Evolutionary conservation across 2,113 vertebrate species (phyloP), one percentile per base, ranked within the genome.

Genomic region (Bos javanicus): DNA sequence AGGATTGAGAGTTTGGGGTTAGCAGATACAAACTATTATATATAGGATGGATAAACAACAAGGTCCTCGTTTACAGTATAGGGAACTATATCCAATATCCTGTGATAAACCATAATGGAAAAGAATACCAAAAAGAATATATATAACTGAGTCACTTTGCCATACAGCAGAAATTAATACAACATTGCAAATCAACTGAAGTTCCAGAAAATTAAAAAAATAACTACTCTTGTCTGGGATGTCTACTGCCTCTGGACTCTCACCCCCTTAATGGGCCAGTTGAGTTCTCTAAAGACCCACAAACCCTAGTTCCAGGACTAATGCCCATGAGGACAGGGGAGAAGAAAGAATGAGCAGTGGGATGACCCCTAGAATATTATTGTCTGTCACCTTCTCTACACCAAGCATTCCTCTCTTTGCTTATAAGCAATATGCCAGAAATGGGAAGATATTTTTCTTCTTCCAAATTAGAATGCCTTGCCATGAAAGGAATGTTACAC

Each of bases 391-490:
- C 60, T 59, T 90, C 13, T 48, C 71, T 43, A 52, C 2, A 30
- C 15, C 26, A 46, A 23, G n/a, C 57, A 64, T n/a, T 25, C 10
- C 15, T 90, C 28, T 46, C n/a, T 92, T 71, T 59, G 87, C 30
- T 87, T 17, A 0, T 59, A 90, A 64, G 50, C 14, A 80, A 39
- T 76, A 33, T 71, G 5, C 36, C 57, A 85, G 74, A 23, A 95
- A 76, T 28, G n/a, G 36, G 15, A 50, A 90, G 56, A 30, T 43
- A 88, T 36, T 78, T 54, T 43, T 90, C 64, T 80, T 97, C 46
- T 95, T 95, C 80, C 85, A 97, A 92, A 90, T 95, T 26, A 80
- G 30, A 90, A 36, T 74, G 62, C 10, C 23, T 71, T 81, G 26
- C 46, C 23, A 48, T 23, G 64, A 96, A 94, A 97, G 87, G 25